Percentiles rank a stretch among this genome's conserved stretches.
Evolutionary conservation across 2,113 vertebrate species (phyloP).

Genomic region (Triplophysa rosa): DNA sequence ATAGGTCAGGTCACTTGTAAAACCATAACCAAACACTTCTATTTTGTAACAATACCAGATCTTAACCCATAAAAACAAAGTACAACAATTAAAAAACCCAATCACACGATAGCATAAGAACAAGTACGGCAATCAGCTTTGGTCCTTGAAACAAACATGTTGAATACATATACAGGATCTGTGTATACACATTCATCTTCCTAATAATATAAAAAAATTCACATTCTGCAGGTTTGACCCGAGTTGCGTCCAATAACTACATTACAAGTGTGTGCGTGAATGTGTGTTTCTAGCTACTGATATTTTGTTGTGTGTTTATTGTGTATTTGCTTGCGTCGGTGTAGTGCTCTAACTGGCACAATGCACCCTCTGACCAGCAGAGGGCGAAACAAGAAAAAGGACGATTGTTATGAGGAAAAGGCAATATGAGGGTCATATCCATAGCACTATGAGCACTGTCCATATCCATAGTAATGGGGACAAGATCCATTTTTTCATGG

Average conservation of each 20-base stretch:
- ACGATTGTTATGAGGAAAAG: neutral
- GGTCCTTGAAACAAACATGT: constrained; percentile 7
- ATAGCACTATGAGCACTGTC: neutral
- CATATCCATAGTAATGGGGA: neutral
- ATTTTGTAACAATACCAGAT: neutral
- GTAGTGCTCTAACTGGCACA: constrained; percentile 17
- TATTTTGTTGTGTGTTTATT: neutral
- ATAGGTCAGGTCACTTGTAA: neutral
- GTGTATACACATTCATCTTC: constrained; percentile 31
- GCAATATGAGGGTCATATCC: neutral
- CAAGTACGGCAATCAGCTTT: neutral
- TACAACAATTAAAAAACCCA: neutral
- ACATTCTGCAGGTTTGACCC: constrained; percentile 88
- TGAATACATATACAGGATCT: constrained; percentile 13
- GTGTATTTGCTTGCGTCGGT: constrained; percentile 14
- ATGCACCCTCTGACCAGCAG: constrained; percentile 53
- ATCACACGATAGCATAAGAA: neutral
- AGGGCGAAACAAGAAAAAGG: constrained; percentile 40
- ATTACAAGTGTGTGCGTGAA: neutral
- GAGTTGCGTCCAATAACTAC: constrained; percentile 8
- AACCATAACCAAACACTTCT: neutral
- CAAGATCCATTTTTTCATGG: constrained; percentile 17
- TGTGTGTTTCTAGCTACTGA: constrained; percentile 42
- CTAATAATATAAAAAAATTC: constrained; percentile 67
- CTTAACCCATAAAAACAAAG: neutral